These are phyloP conservation scores for Drymonia ruficornis DNA, from an alignment of 2,888 invertebrate genomes.

Conservation along the genomic window DNA sequence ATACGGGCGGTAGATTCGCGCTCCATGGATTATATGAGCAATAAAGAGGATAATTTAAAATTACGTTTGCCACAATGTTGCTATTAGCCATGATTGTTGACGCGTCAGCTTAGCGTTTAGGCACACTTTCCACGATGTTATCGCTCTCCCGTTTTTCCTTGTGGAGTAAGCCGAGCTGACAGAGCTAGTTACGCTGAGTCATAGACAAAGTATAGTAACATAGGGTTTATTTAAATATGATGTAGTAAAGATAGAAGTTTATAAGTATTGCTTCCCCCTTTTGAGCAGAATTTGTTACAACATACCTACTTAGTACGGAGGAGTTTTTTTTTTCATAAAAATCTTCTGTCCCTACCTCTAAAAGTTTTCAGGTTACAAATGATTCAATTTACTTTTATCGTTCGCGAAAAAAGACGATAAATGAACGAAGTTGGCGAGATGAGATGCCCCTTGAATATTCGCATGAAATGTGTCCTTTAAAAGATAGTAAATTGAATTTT, in stretches of 20 bases:
- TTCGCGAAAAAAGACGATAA: slow-evolving; percentile 32
- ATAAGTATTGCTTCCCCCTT: not conserved
- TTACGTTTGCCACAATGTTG: slow-evolving; percentile 70
- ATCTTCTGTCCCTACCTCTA: slow-evolving; percentile 20
- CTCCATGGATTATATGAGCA: slow-evolving; percentile 70
- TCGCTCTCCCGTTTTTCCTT: slow-evolving; percentile 6
- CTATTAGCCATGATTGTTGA: slow-evolving; percentile 64
- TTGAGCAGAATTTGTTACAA: not conserved
- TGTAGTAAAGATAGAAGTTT: too few species aligned
- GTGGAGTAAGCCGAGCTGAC: not conserved
- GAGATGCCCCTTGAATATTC: slow-evolving; percentile 26
- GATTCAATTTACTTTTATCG: slow-evolving; percentile 42
- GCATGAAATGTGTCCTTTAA: slow-evolving; percentile 21
- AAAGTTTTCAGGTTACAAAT: slow-evolving; percentile 39
- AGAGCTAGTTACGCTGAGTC: not conserved
- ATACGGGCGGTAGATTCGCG: slow-evolving; percentile 68
- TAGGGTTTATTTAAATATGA: too few species aligned
- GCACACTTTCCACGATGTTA: slow-evolving; percentile 33
- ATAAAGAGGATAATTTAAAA: slow-evolving; percentile 78
- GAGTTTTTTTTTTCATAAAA: slow-evolving; percentile 20
- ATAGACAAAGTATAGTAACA: not conserved
- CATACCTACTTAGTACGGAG: slow-evolving; percentile 6
- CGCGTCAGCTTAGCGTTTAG: slow-evolving; percentile 35
- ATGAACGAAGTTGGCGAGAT: slow-evolving; percentile 30
- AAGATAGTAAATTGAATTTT: slow-evolving; percentile 32